phyloP scores from a whole-genome alignment of 2,888 invertebrate genomes.

The Coelogynopora nodosa region DNA sequence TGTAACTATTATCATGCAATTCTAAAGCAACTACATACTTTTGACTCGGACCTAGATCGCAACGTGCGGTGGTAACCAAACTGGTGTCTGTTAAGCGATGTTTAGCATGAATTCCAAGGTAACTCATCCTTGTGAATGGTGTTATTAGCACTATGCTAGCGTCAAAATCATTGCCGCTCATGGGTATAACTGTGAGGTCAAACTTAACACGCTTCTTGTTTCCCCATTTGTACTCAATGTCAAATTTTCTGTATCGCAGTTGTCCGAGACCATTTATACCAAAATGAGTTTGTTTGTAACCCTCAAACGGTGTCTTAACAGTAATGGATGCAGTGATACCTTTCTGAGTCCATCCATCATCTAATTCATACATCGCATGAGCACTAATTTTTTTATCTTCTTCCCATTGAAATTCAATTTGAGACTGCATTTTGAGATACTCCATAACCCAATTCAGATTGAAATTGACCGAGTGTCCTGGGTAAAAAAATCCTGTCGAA shows the following conservation, averaged over 20 bases:
- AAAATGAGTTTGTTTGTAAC: conserved; percentile 37
- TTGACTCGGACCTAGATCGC: conserved; percentile 10
- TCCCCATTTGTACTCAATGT: conserved; percentile 40
- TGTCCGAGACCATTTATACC: conserved; percentile 39
- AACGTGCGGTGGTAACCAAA: neutral
- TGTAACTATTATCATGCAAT: conserved; percentile 32
- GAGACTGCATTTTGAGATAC: neutral
- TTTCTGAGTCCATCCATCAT: conserved; percentile 45
- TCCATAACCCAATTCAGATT: conserved; percentile 16
- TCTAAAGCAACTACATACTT: conserved; percentile 11
- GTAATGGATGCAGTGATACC: conserved; percentile 40
- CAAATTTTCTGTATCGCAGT: conserved; percentile 36
- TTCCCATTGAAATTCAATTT: conserved; percentile 11
- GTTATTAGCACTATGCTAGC: neutral
- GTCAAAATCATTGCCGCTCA: conserved; percentile 28
- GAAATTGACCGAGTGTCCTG: neutral
- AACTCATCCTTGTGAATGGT: conserved; percentile 36
- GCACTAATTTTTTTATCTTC: conserved; percentile 17
- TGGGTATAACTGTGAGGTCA: conserved; percentile 25
- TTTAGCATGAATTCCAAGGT: conserved; percentile 30
- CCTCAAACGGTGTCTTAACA: conserved; percentile 37
- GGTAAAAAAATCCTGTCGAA: neutral
- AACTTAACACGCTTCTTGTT: conserved; percentile 33
- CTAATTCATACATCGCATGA: conserved; percentile 39
- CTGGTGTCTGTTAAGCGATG: neutral